These are phyloP conservation scores for Furcula furcula DNA, from an alignment of 2,888 invertebrate species.

Conservation along the genomic window DNA sequence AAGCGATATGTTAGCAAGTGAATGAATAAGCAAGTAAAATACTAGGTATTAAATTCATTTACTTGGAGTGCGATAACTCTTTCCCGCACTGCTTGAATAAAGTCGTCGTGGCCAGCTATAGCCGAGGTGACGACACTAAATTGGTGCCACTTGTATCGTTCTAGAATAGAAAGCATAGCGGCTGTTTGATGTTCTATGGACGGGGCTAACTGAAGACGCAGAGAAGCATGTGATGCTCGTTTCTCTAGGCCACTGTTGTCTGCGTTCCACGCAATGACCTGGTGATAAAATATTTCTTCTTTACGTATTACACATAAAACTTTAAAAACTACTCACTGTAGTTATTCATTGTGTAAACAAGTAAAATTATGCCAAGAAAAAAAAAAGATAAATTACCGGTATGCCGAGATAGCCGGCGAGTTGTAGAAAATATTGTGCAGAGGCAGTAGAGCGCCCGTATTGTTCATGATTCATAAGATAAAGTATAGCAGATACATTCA, in stretches of 20 bases:
- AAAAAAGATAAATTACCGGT: constrained; percentile 82
- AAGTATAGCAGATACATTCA: constrained; percentile 95
- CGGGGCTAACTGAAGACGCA: constrained; percentile 96
- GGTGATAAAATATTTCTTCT: constrained; percentile 7
- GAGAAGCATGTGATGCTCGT: constrained; percentile 91
- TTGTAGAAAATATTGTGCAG: constrained; percentile 96
- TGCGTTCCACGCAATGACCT: constrained; percentile 97
- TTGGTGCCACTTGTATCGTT: constrained; percentile 98
- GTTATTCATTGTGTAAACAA: too few species aligned
- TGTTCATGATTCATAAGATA: constrained; percentile 98
- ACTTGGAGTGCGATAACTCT: constrained; percentile 92
- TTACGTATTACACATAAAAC: constrained; percentile 5
- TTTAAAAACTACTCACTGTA: constrained; percentile 10
- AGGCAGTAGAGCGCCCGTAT: constrained; percentile 95
- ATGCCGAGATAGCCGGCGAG: constrained; percentile 96
- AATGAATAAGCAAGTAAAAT: too few species aligned
- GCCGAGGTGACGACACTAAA: constrained; percentile 96
- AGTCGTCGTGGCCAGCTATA: constrained; percentile 97
- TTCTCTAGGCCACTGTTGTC: constrained; percentile 95
- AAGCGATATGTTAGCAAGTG: not conserved
- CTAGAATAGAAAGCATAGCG: constrained; percentile 96
- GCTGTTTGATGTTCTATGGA: constrained; percentile 98
- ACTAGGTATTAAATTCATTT: constrained; percentile 18
- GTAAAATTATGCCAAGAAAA: constrained; percentile 23
- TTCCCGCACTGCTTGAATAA: constrained; percentile 96